phyloP scores from a whole-genome alignment of 2,797 vertebrate species.

The Macrochelys suwanniensis region DNA sequence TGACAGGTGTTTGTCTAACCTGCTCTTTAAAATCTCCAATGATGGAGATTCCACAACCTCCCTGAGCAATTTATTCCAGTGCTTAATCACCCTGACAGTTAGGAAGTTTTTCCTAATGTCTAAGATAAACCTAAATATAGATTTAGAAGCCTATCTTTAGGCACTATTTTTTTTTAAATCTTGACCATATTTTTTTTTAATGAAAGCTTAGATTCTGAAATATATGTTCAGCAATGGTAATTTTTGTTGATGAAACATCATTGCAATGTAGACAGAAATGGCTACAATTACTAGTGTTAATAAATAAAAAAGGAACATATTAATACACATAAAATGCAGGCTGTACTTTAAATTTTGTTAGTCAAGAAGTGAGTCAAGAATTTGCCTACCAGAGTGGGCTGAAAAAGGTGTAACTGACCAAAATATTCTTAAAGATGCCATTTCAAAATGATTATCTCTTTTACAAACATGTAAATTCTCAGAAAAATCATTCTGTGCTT shows the following conservation, averaged over 20 bases:
- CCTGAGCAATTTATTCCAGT: too few species aligned
- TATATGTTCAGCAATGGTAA: not conserved
- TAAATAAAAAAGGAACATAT: not conserved
- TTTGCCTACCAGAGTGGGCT: not conserved
- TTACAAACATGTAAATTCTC: not conserved
- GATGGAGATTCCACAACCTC: too few species aligned
- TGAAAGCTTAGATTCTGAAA: constrained; percentile 21
- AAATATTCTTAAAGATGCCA: not conserved
- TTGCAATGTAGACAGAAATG: not conserved
- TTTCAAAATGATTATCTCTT: not conserved
- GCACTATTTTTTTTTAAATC: not conserved
- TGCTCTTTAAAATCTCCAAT: too few species aligned
- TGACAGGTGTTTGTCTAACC: too few species aligned
- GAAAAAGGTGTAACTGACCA: not conserved
- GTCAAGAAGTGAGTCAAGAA: not conserved
- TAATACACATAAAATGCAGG: not conserved
- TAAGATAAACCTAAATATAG: not conserved
- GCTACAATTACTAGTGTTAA: not conserved
- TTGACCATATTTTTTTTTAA: not conserved
- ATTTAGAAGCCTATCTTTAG: not conserved
- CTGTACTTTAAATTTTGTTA: not conserved
- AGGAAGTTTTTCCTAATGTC: too few species aligned
- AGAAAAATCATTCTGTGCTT: not conserved
- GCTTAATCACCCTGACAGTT: too few species aligned
- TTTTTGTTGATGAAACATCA: not conserved